phyloP scores from a whole-genome alignment of 92 coral and sea anemone genomes.

The Paramuricea clavata region DNA sequence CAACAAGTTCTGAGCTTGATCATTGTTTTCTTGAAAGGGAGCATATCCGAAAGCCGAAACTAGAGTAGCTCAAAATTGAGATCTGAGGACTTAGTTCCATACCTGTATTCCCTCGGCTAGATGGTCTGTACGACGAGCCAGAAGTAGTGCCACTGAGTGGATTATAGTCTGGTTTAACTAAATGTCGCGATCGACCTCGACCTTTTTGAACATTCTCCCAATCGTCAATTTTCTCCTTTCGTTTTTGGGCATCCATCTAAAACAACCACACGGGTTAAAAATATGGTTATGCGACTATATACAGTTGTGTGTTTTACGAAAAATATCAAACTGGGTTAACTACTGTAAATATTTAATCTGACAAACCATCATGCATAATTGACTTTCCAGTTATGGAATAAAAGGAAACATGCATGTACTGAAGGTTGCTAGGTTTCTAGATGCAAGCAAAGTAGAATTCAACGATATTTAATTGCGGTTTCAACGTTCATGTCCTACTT shows the following conservation, averaged over 20 bases:
- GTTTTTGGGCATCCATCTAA: slow-evolving; percentile 81
- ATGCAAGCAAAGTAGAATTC: too few relatives aligned
- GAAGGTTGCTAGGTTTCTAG: too few relatives aligned
- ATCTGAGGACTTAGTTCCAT: not conserved
- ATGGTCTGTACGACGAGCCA: slow-evolving; percentile 84
- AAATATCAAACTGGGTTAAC: not conserved
- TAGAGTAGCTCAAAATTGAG: too few relatives aligned
- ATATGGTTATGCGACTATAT: too few relatives aligned
- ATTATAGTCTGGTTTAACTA: slow-evolving; percentile 67
- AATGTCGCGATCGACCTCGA: slow-evolving; percentile 29
- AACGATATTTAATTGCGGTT: too few relatives aligned
- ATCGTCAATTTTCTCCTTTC: slow-evolving; percentile 85
- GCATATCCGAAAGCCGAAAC: too few relatives aligned
- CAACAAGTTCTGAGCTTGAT: too few relatives aligned
- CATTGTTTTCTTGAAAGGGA: too few relatives aligned
- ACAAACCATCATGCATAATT: not conserved
- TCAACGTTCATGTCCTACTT: too few relatives aligned
- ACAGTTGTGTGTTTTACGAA: not conserved
- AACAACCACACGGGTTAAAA: slow-evolving; percentile 2
- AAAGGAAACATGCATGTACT: too few relatives aligned
- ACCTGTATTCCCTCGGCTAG: slow-evolving; percentile 71
- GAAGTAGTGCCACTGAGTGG: slow-evolving; percentile 89
- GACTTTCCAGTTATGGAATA: too few relatives aligned
- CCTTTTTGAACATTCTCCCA: slow-evolving; percentile 94
- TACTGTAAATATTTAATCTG: not conserved